Evolutionary conservation across 2,797 vertebrate genomes (phyloP), one percentile per base, ranked within the genome.

Genomic region (Anguilla obscura): DNA sequence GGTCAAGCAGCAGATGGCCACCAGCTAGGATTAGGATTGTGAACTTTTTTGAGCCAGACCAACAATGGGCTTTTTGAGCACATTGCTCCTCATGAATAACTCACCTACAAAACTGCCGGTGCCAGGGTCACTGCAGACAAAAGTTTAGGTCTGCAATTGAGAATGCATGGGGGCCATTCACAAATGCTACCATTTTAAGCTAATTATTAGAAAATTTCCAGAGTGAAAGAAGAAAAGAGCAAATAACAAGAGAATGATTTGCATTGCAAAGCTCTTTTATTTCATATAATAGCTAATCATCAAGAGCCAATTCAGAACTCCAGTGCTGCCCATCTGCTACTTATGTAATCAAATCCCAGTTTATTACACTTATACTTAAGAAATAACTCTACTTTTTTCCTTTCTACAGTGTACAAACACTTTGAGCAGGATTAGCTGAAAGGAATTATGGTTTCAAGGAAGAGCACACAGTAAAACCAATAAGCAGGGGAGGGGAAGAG

Each of bases 1-100:
- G 93, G 93, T 95, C 95, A 94, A 93, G 91, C 90, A 94, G 92
- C 94, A 95, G 93, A 94, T 94, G 93, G 92, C 90, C 90, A 88
- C 0, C 14, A 56, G 93, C 0, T 12, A 52, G 92, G 92, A 94
- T 94, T 92, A 84, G 83, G 69, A 93, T 88, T 89, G 56, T 85
- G 89, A 90, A 92, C 87, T 92, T 84, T 89, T 92, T 93, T 21
- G 91, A 92, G 91, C 91, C 90, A 36, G 86, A 89, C 91, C 88
- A 90, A 92, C 90, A 91, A 71, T 87, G 87, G 54, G 56, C 80
- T 16, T 48, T 33, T n/a, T 58, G 30, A 87, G 85, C 54, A 79
- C 60, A 45, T 48, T 45, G 54, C 54, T 84, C 24, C 85, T 33
- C 85, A 24, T 56, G 33, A 76, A 91, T 85, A 71, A 88, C 85